These are phyloP conservation scores for Mimachlamys varia DNA, from an alignment of 2,888 invertebrate genomes.

Conservation along the genomic window DNA sequence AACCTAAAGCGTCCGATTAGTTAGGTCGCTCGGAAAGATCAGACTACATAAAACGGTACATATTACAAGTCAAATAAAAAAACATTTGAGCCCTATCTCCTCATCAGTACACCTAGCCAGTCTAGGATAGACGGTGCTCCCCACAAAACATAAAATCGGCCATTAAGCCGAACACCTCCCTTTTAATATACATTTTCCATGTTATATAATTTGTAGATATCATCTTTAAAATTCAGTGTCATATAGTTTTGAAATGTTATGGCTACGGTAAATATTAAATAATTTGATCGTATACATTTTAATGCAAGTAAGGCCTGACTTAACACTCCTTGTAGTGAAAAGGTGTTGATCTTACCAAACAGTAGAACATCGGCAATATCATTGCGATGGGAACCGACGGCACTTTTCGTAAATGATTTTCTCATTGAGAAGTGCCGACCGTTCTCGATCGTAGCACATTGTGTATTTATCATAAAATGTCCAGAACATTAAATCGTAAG, in stretches of 20 bases:
- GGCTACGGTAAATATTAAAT: neutral
- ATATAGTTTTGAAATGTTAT: neutral
- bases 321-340: too few species aligned
- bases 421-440: too few species aligned
- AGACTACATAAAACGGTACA: neutral
- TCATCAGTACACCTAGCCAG: neutral
- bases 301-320: neutral
- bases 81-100: neutral
- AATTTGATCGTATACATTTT: neutral
- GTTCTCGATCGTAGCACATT: too few species aligned
- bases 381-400: too few species aligned
- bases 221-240: slow-evolving; percentile 6
- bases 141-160: slow-evolving; percentile 13
- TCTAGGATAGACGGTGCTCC: neutral
- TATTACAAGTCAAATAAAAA: slow-evolving; percentile 32
- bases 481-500: too few species aligned
- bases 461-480: too few species aligned
- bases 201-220: slow-evolving; percentile 34
- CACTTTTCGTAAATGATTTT: too few species aligned
- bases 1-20: neutral
- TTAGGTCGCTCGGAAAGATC: neutral
- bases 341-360: too few species aligned
- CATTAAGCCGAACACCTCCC: neutral
- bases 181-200: neutral
- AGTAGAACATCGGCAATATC: too few species aligned